Conservation (phyloP, 2,888 invertebrate species). For the Apamea epomidion region DNA sequence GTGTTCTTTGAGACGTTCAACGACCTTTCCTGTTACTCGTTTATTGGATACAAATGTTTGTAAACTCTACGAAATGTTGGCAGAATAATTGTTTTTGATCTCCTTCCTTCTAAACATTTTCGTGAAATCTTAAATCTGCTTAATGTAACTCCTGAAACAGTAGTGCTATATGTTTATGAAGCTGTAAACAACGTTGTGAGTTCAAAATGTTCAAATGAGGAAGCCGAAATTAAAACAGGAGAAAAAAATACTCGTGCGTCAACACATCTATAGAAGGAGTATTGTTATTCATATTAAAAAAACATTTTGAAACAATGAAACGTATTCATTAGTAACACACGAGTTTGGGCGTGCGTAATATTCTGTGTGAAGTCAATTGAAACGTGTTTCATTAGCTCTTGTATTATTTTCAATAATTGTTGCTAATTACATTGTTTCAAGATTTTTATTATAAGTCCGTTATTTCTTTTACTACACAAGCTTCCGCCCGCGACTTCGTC, state of each 20-base stretch:
- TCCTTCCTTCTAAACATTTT: slow-evolving; percentile 26
- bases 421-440: slow-evolving; percentile 29
- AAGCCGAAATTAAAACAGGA: slow-evolving; percentile 14
- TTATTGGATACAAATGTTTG: slow-evolving; percentile 43
- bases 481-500: neutral
- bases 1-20: slow-evolving; percentile 56
- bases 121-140: slow-evolving; percentile 23
- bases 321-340: slow-evolving; percentile 65
- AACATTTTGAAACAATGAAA: slow-evolving; percentile 64
- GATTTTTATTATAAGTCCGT: neutral
- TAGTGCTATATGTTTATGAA: slow-evolving; percentile 12
- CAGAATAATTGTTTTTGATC: slow-evolving; percentile 15
- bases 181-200: neutral
- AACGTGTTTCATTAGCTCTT: slow-evolving; percentile 52
- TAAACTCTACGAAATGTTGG: slow-evolving; percentile 18
- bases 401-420: slow-evolving; percentile 45
- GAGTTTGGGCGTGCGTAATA: slow-evolving; percentile 61
- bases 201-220: slow-evolving; percentile 10
- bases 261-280: slow-evolving; percentile 3
- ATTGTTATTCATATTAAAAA: slow-evolving; percentile 47
- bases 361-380: slow-evolving; percentile 61
- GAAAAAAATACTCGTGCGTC: slow-evolving; percentile 23
- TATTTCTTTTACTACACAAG: slow-evolving; percentile 3
- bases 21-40: slow-evolving; percentile 47
- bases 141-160: slow-evolving; percentile 4